Evolutionary conservation across 2,113 vertebrate species (phyloP).

Genomic region (Tetrax tetrax): DNA sequence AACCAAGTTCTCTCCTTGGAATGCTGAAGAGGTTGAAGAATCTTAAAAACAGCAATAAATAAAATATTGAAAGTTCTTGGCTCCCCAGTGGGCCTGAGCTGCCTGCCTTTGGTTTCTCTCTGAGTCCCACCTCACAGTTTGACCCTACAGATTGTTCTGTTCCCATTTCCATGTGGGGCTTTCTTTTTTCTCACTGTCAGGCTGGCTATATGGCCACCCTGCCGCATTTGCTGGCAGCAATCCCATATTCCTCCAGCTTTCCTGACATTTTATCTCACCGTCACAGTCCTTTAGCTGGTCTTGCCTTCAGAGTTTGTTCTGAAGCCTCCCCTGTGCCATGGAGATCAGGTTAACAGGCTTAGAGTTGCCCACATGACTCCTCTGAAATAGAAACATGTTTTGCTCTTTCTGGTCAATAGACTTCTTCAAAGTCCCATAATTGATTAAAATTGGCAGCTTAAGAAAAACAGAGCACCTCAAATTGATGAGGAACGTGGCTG

Average conservation of each 20-base stretch:
- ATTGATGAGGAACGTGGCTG: not conserved
- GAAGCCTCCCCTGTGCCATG: not conserved
- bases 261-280: not conserved
- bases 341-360: constrained; percentile 24
- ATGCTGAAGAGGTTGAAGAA: constrained; percentile 29
- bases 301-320: constrained; percentile 6
- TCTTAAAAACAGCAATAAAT: constrained; percentile 49
- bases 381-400: not conserved
- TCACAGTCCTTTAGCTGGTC: not conserved
- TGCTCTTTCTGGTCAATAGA: constrained; percentile 31
- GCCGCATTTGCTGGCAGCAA: not conserved
- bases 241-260: not conserved
- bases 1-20: constrained; percentile 34
- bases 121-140: not conserved
- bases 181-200: not conserved
- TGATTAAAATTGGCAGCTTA: not conserved
- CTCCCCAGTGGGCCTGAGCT: not conserved
- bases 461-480: not conserved
- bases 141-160: not conserved
- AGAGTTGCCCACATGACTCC: not conserved
- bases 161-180: not conserved
- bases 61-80: constrained; percentile 14
- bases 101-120: not conserved
- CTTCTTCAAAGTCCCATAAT: not conserved
- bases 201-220: not conserved